These are phyloP conservation scores for Anagyrus pseudococci DNA, from an alignment of 2,888 invertebrate genomes.

Conservation along the genomic window DNA sequence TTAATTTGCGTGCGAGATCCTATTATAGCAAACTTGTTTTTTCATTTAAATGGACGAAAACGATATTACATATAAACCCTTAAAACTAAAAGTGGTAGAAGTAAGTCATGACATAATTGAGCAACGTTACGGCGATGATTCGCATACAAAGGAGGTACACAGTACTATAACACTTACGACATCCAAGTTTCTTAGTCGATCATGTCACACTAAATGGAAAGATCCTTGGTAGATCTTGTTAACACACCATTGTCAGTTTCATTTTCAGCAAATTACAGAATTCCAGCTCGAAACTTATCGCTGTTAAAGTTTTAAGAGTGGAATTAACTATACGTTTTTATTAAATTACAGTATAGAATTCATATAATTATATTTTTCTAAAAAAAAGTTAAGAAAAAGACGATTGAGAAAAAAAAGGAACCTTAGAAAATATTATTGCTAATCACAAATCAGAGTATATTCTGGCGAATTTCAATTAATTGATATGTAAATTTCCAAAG, in stretches of 20 bases:
- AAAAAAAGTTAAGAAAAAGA: slow-evolving; percentile 26
- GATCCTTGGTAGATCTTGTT: slow-evolving; percentile 12
- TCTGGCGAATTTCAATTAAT: slow-evolving; percentile 14
- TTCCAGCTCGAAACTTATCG: slow-evolving; percentile 10
- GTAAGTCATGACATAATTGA: slow-evolving; percentile 30
- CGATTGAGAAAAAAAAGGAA: slow-evolving; percentile 27
- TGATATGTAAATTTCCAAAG: slow-evolving; percentile 22
- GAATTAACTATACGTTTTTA: slow-evolving; percentile 23
- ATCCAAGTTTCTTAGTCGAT: slow-evolving; percentile 32
- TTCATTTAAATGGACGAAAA: slow-evolving; percentile 7
- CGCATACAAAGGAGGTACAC: slow-evolving; percentile 23
- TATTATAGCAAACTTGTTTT: slow-evolving; percentile 25
- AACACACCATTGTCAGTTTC: slow-evolving; percentile 17
- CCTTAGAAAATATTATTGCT: slow-evolving; percentile 19
- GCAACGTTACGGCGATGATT: slow-evolving; percentile 27
- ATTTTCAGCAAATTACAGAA: slow-evolving; percentile 9
- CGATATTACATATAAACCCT: background rate
- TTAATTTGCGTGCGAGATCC: slow-evolving; percentile 22
- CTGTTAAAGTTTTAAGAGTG: slow-evolving; percentile 26
- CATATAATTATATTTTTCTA: slow-evolving; percentile 38
- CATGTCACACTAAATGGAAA: slow-evolving; percentile 15
- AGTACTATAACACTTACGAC: slow-evolving; percentile 17
- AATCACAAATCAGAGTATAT: slow-evolving; percentile 22
- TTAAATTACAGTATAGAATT: slow-evolving; percentile 21
- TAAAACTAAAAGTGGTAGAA: slow-evolving; percentile 16